Evolutionary conservation across 1,140 invertebrate genomes (phyloP), one percentile per base, ranked within the genome.

Genomic region (Solenopsis invicta): DNA sequence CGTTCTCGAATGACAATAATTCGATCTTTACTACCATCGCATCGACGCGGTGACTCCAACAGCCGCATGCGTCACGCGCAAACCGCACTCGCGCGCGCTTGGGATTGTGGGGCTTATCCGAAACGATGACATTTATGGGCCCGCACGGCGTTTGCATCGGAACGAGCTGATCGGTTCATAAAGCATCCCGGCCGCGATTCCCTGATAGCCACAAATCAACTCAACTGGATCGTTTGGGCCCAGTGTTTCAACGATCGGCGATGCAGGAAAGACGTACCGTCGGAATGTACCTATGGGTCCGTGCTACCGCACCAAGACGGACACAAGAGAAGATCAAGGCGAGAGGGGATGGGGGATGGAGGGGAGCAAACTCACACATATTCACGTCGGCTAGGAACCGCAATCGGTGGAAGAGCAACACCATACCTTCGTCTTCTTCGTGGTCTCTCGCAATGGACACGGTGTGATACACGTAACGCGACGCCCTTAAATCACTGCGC

Each of bases 81-180:
- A 69, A 71, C 66, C 37, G 66, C 66, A 81, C 16, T 71, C 37
- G 37, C 48, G 24, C 24, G 48, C 71, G 50, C 59, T 59, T 12
- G 67, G 24, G 45, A 21, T 29, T 41, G 69, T 74, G 67, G 59
- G 34, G 64, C 87, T 85, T 88, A 77, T 50, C 81, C 87, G 85
- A 92, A 92, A 87, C 87, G 69, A 34, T 90, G 93, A 94, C 93
- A 88, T 94, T 94, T 94, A 94, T 94, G 90, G 92, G 78, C 88
- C 90, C 89, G 78, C 82, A 87, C 80, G 86, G 78, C 87, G 92
- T 78, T 91, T 78, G 86, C 66, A 69, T 85, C 67, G 84, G 76
- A 87, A 87, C 74, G 78, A 87, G 85, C 87, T 93, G 92, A 94
- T 94, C 92, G 93, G 92, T 93, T 93, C 92, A 94, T 94, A 94